Percentiles rank a stretch among this genome's conserved stretches.
These are phyloP conservation scores for Caenorhabditis macrosperma DNA, from an alignment of 2,888 invertebrate species.

Conservation along the genomic window DNA sequence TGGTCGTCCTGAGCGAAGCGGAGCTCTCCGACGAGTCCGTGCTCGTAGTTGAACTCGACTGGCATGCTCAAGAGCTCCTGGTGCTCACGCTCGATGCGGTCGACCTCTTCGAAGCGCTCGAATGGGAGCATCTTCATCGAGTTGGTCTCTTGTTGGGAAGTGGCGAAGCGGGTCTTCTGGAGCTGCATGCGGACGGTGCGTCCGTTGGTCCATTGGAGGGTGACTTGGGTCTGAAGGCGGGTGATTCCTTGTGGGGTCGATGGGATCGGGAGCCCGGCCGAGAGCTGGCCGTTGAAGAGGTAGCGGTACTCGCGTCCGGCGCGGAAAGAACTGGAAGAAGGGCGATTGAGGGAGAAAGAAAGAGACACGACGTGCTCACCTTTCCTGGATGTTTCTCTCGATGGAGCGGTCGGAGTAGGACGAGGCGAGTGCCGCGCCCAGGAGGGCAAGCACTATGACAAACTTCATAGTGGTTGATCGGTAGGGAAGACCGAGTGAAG, in stretches of 20 bases:
- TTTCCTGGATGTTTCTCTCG: conserved; percentile 49
- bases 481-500: conserved; percentile 47
- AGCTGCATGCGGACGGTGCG: conserved; percentile 63
- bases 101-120: conserved; percentile 57
- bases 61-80: conserved; percentile 58
- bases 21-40: conserved; percentile 65
- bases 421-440: conserved; percentile 56
- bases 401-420: conserved; percentile 38
- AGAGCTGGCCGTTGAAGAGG: conserved; percentile 68
- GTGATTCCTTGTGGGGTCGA: conserved; percentile 69
- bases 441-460: conserved; percentile 54
- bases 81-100: conserved; percentile 46
- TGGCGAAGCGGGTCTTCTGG: conserved; percentile 61
- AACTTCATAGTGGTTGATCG: conserved; percentile 58
- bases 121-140: conserved; percentile 54
- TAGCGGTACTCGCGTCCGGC: conserved; percentile 66
- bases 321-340: conserved; percentile 59
- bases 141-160: conserved; percentile 61
- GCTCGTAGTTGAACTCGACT: conserved; percentile 61
- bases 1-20: conserved; percentile 66
- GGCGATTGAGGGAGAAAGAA: background rate
- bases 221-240: conserved; percentile 69
- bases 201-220: conserved; percentile 65
- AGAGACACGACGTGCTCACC: conserved; percentile 41
- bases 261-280: conserved; percentile 71